Evolutionary conservation across 2,113 vertebrate species (phyloP).

Genomic region (Psittacula cyanocephala): DNA sequence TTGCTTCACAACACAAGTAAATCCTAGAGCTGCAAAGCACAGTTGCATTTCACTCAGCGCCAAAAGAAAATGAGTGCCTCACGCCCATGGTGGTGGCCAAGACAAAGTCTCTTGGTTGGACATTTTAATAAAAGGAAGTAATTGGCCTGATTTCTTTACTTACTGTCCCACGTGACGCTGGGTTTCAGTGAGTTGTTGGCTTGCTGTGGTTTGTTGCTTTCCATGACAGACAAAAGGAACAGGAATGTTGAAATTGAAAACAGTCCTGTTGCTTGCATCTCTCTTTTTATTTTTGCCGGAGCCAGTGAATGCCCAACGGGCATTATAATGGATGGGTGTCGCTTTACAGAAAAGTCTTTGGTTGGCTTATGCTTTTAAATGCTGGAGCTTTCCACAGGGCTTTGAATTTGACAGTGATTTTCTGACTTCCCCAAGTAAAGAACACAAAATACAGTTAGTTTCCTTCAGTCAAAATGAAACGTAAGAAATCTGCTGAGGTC

Average conservation of each 20-base stretch:
- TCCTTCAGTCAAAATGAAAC: not conserved
- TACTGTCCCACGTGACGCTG: not conserved
- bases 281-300: not conserved
- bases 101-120: not conserved
- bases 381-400: not conserved
- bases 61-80: not conserved
- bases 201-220: not conserved
- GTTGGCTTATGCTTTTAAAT: not conserved
- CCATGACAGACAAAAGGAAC: not conserved
- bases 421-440: not conserved
- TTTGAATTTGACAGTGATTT: not conserved
- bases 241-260: conserved; percentile 17
- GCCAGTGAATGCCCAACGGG: not conserved
- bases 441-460: not conserved
- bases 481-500: not conserved
- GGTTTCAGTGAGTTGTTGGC: not conserved
- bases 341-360: not conserved
- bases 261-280: not conserved
- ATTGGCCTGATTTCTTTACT: conserved; percentile 1
- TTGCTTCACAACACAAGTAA: not conserved
- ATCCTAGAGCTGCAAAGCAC: not conserved
- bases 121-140: not conserved
- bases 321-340: not conserved
- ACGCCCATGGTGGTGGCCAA: not conserved
- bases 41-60: not conserved